Base-by-base conservation (phyloP, 2,888 invertebrate genomes). In the Andrena dorsata region DNA sequence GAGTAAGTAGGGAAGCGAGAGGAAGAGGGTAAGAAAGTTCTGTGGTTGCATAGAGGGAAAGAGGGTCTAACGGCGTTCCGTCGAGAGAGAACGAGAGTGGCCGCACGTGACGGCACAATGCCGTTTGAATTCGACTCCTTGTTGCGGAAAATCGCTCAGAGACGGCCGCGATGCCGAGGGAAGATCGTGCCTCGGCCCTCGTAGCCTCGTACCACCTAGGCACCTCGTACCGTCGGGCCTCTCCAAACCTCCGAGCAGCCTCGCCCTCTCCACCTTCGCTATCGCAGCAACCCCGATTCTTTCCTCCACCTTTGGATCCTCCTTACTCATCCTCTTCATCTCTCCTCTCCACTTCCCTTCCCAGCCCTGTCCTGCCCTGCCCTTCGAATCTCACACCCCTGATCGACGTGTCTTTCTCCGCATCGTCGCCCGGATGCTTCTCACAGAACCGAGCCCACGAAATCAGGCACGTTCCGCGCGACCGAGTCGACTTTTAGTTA, bases 291-390 rank as follows among this genome's bases (percentile, higher is more conserved):
- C 87, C 90, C 87, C 89, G 88, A 91, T 91, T 87, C 87, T 96
- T 96, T 91, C 96, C 97, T 53, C 8, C 84, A 90, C 66, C 90
- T 86, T 16, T 97, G 97, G 0, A 98, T 98, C 0, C 13, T 98
- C 98, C 71, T 98, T 98, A 49, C 96, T 96, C 94, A 97, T 98
- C 30, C 96, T 94, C 94, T 47, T 94, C 93, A 13, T 84, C 79
- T 86, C 51, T 65, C 66, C 84, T 51, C 16, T 80, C 81, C 30
- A 30, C 16, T n/a, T 3, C 41, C n/a, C 26, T 20, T n/a, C 13
- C 1, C 10, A 16, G 5, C 47, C n/a, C 10, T 8, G 20, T 6
- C 41, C 32, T 53, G 30, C 80, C 41, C 32, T 53, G 30, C 80
- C 64, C 41, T 64, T 30, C 41, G 41, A 41, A 41, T 41, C 3